Evolutionary conservation across 2,113 vertebrate genomes (phyloP), one percentile per base, ranked within the genome.

Genomic region (Dipodomys ordii): DNA sequence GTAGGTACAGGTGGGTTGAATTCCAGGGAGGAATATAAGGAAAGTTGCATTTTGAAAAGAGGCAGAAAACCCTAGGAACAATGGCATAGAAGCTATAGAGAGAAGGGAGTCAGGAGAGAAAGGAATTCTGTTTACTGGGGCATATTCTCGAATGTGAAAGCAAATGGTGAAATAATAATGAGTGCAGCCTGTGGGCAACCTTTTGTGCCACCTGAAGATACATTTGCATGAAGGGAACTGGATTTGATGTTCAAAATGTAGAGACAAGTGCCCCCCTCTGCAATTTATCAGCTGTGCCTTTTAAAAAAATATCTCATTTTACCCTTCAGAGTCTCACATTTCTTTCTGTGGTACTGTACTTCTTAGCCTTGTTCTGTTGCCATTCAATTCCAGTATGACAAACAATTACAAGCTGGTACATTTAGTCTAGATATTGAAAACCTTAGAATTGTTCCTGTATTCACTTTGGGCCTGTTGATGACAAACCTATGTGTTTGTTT

Each of bases 281-380:
- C 57, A 28, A 86, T 73, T 91, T 23, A 73, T 73, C 7, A 8
- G 35, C 27, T 83, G n/a, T 57, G n/a, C 78, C 27, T 92, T 53
- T 49, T 82, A 53, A 49, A 44, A 39, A 39, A 49, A 49, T 67
- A 69, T 79, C 2, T 49, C 20, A 80, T 90, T 80, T 79, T 90
- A 69, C 44, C 27, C 60, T 44, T 76, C n/a, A 64, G 35, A 71
- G 20, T 27, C 30, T 79, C 27, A 88, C 2, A 78, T 83, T 65
- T 81, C 20, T 82, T 7, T 82, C 79, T 82, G 7, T 77, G 69
- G 44, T 69, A 62, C 27, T 74, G n/a, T 35, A 49, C 30, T 81
- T 91, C 71, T 86, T 32, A 92, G 71, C 49, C 77, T 87, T 92
- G 22, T 92, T 82, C 65, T 88, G 30, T 82, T 94, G 53, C 25